Evolutionary conservation across 2,797 vertebrate genomes (phyloP).

Genomic region (Paedocypris micromegethes): DNA sequence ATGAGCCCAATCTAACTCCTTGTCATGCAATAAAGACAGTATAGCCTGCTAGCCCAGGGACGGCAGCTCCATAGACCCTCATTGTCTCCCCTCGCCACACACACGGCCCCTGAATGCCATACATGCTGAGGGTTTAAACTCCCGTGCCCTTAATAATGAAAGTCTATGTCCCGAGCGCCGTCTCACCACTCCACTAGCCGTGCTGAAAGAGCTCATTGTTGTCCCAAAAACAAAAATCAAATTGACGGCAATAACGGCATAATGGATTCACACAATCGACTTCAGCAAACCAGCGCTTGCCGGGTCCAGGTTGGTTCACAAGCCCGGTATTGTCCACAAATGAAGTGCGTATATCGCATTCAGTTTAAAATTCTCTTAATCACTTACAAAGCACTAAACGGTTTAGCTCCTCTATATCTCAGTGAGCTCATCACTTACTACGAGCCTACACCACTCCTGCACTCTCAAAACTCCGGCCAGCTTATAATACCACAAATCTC

Average conservation of each 20-base stretch:
- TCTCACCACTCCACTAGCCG: slow-evolving; percentile 19
- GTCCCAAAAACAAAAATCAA: slow-evolving; percentile 60
- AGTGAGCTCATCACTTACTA: too few species aligned
- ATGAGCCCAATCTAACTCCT: slow-evolving; percentile 38
- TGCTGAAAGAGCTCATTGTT: slow-evolving; percentile 68
- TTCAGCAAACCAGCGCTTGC: slow-evolving; percentile 54
- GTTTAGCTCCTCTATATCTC: too few species aligned
- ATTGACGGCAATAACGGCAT: slow-evolving; percentile 66
- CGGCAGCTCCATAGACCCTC: slow-evolving; percentile 37
- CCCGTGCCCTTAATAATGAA: slow-evolving; percentile 56
- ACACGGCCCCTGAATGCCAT: slow-evolving; percentile 41
- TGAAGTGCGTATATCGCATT: not conserved
- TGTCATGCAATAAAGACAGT: slow-evolving; percentile 39
- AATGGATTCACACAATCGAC: slow-evolving; percentile 64
- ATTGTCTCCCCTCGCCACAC: slow-evolving; percentile 41
- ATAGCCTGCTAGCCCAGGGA: slow-evolving; percentile 30
- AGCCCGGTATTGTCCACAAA: slow-evolving; percentile 19
- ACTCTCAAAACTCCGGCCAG: too few species aligned
- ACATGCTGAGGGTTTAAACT: slow-evolving; percentile 54
- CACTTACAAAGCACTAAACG: too few species aligned
- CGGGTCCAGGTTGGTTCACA: slow-evolving; percentile 41
- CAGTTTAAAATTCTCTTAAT: not conserved
- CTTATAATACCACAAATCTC: too few species aligned
- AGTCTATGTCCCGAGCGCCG: slow-evolving; percentile 34
- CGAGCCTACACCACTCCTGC: too few species aligned